These are phyloP conservation scores for Eulemur rubriventer DNA, from an alignment of 2,797 vertebrate species.

Conservation along the genomic window DNA sequence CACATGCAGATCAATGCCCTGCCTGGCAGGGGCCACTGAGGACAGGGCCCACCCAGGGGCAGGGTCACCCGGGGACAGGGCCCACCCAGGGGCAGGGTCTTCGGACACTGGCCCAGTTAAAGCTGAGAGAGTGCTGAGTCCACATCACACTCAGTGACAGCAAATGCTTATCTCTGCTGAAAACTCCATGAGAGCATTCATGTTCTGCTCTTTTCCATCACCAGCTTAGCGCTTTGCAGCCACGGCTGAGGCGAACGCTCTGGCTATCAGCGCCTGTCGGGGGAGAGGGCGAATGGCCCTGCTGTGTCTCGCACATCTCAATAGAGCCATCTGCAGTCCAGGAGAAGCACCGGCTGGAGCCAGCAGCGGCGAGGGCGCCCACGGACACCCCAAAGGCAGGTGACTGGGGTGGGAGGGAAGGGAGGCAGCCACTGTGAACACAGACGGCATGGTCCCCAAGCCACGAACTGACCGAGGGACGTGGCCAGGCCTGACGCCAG, in stretches of 20 bases:
- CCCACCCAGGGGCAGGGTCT: neutral
- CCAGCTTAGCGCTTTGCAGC: slow-evolving; percentile 58
- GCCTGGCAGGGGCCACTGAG: neutral
- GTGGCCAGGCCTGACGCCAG: neutral
- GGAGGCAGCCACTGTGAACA: neutral
- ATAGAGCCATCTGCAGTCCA: slow-evolving; percentile 67
- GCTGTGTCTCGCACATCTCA: slow-evolving; percentile 52
- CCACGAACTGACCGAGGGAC: too few relatives aligned
- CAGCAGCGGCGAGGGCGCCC: neutral
- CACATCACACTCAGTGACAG: slow-evolving; percentile 17
- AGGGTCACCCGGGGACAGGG: too few relatives aligned
- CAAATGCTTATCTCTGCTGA: slow-evolving; percentile 65
- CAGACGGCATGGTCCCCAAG: neutral
- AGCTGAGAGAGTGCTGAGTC: neutral
- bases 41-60: too few relatives aligned
- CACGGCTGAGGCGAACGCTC: neutral
- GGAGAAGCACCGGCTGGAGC: slow-evolving; percentile 19
- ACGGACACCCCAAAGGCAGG: slow-evolving; percentile 58
- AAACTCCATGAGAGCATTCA: slow-evolving; percentile 31
- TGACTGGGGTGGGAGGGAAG: neutral
- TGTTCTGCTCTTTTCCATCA: slow-evolving; percentile 50
- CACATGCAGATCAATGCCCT: neutral
- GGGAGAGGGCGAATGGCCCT: slow-evolving; percentile 5
- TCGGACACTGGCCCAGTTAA: neutral
- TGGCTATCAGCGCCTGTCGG: slow-evolving; percentile 37